Base-by-base conservation (phyloP, 2,888 invertebrate genomes). In the Idaea straminata region DNA sequence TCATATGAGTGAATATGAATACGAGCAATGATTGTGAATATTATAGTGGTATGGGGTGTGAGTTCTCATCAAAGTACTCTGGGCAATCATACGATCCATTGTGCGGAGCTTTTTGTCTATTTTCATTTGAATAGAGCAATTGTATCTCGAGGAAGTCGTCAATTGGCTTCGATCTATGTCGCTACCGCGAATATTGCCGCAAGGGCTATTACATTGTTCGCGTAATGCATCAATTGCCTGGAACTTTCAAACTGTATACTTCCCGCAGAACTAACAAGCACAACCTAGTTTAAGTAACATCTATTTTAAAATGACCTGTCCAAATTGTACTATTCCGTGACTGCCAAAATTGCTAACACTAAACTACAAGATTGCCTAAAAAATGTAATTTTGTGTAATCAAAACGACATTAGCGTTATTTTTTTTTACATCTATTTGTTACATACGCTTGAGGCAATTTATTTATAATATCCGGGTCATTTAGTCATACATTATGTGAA, bases 321-420 rank as follows among this genome's bases (percentile, higher is more conserved):
- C 61, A 69, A 69, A 71, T 70, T 69, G 68, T 74, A 69, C 61
- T 74, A 83, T 85, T 79, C 81, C 85, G 86, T 87, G 85, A 84
- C 81, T 74, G 69, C 72, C 71, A 62, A 72, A 77, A 77, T 78
- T 80, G 74, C 78, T 73, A 72, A 77, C 78, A 76, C 77, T 77
- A 74, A 38, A 38, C 67, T 57, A 61, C 63, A 69, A n/a, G n/a
- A n/a, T 78, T 82, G 79, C 75, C 80, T 82, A 86, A 87, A 86
- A 85, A 84, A 85, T 79, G 75, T 72, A 87, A 88, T 87, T 87
- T 85, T 80, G 79, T 78, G 83, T 86, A 89, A 91, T 91, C 90
- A 91, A 91, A 91, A 86, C 72, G 72, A 80, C 89, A 91, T 91
- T 91, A 91, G 89, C 76, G 73, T 77, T 77, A 78, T 81, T 80